phyloP scores from a whole-genome alignment of 2,797 vertebrate genomes.

The Serranus cabrilla region DNA sequence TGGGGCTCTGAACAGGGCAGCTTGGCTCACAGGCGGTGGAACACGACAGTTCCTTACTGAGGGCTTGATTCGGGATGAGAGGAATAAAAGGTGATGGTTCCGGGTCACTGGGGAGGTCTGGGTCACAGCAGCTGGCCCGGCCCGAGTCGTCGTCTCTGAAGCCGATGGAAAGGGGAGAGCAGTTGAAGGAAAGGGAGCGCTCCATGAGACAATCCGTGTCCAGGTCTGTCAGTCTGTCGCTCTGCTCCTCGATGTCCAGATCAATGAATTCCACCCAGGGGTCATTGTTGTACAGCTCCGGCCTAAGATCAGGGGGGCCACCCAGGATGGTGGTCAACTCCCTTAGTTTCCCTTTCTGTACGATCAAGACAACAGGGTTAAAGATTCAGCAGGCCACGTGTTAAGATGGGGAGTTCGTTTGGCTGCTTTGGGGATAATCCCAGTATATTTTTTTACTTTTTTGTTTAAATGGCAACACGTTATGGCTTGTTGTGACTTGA shows the following conservation, averaged over 20 bases:
- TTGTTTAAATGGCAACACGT: too few relatives aligned
- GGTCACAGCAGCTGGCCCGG: constrained; percentile 94
- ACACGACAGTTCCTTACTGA: background rate
- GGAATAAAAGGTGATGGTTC: constrained; percentile 73
- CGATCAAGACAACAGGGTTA: constrained; percentile 22
- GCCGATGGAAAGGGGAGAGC: constrained; percentile 79
- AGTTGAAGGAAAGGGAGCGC: constrained; percentile 76
- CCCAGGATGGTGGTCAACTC: constrained; percentile 93
- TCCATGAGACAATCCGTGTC: constrained; percentile 90
- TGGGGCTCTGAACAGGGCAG: constrained; percentile 9
- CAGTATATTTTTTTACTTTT: too few relatives aligned
- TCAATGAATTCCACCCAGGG: constrained; percentile 98
- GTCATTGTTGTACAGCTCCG: constrained; percentile 89
- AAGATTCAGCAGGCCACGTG: background rate
- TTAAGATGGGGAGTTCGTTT: background rate
- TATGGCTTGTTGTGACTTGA: too few relatives aligned
- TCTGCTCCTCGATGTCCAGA: constrained; percentile 91
- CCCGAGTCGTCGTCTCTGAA: constrained; percentile 94
- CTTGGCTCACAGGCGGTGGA: background rate
- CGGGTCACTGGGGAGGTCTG: constrained; percentile 89
- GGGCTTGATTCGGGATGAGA: constrained; percentile 30
- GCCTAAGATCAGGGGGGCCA: constrained; percentile 87
- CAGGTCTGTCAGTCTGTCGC: constrained; percentile 84
- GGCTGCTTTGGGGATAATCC: background rate
- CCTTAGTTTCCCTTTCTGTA: constrained; percentile 92